These are phyloP conservation scores for Tethea ocularis DNA, from an alignment of 2,888 invertebrate genomes.

Conservation along the genomic window DNA sequence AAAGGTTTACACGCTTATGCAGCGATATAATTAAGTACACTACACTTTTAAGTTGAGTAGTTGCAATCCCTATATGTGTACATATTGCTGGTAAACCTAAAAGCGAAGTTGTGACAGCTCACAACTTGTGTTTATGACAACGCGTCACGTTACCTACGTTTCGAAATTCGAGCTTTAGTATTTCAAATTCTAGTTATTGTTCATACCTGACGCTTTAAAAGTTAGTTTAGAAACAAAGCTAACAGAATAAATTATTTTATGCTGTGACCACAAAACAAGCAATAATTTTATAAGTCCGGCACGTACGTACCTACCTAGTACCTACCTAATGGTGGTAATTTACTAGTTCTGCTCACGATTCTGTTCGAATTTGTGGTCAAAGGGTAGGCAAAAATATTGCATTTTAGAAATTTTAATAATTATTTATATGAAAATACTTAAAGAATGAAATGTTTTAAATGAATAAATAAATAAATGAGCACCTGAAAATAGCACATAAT, in stretches of 20 bases:
- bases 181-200: constrained; percentile 27
- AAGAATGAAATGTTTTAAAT: too few species aligned
- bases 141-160: constrained; percentile 26
- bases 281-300: too few species aligned
- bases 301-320: too few species aligned
- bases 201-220: not conserved
- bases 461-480: too few species aligned
- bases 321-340: too few species aligned
- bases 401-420: too few species aligned
- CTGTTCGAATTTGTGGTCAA: too few species aligned
- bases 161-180: constrained; percentile 17
- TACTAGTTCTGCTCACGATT: too few species aligned
- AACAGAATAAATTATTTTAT: not conserved
- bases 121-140: constrained; percentile 40
- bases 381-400: too few species aligned
- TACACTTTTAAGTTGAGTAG: not conserved
- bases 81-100: constrained; percentile 23
- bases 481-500: too few species aligned
- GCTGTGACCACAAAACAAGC: too few species aligned
- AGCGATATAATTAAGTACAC: not conserved
- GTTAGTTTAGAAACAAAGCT: not conserved
- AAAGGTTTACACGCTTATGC: constrained; percentile 4
- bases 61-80: constrained; percentile 17
- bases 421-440: too few species aligned
- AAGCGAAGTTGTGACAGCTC: constrained; percentile 26